These are phyloP conservation scores for Hypanus sabinus DNA, from an alignment of 2,113 vertebrate species.

Conservation along the genomic window DNA sequence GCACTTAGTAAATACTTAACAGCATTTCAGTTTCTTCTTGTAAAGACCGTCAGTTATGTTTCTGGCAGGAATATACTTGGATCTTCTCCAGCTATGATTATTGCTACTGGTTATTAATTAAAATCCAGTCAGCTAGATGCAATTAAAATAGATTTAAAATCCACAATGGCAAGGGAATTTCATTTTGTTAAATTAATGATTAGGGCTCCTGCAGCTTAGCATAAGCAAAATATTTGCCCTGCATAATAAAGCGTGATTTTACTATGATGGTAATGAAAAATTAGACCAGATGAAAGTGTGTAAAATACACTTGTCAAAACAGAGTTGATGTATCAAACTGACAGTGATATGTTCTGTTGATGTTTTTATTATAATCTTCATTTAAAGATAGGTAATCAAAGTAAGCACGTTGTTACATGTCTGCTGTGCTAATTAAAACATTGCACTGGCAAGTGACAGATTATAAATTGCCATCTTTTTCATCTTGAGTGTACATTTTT, in stretches of 20 bases:
- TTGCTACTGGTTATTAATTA: slow-evolving; percentile 37
- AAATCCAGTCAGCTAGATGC: slow-evolving; percentile 36
- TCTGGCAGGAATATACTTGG: slow-evolving; percentile 25
- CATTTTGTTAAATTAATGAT: slow-evolving; percentile 37
- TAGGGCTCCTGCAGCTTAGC: slow-evolving; percentile 32
- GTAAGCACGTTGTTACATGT: slow-evolving; percentile 4
- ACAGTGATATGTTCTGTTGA: slow-evolving; percentile 34
- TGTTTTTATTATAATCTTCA: slow-evolving; percentile 37
- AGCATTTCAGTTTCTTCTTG: slow-evolving; percentile 14
- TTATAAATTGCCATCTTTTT: slow-evolving; percentile 28
- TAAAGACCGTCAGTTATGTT: slow-evolving; percentile 34
- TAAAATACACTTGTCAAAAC: slow-evolving; percentile 37
- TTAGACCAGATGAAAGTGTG: slow-evolving; percentile 35
- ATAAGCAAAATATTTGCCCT: slow-evolving; percentile 38
- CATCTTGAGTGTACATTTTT: slow-evolving; percentile 11
- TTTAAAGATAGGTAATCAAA: slow-evolving; percentile 32
- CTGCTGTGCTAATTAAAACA: slow-evolving; percentile 29
- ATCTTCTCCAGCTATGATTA: slow-evolving; percentile 36
- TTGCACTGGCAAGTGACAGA: slow-evolving; percentile 28
- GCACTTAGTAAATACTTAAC: slow-evolving; percentile 27
- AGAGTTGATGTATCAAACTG: slow-evolving; percentile 26
- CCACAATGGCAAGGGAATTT: slow-evolving; percentile 37
- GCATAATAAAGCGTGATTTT: slow-evolving; percentile 37
- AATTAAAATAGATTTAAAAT: slow-evolving; percentile 38
- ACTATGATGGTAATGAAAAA: slow-evolving; percentile 27